Base-by-base conservation (phyloP, 2,113 vertebrate genomes). In the Gadus chalcogrammus region DNA sequence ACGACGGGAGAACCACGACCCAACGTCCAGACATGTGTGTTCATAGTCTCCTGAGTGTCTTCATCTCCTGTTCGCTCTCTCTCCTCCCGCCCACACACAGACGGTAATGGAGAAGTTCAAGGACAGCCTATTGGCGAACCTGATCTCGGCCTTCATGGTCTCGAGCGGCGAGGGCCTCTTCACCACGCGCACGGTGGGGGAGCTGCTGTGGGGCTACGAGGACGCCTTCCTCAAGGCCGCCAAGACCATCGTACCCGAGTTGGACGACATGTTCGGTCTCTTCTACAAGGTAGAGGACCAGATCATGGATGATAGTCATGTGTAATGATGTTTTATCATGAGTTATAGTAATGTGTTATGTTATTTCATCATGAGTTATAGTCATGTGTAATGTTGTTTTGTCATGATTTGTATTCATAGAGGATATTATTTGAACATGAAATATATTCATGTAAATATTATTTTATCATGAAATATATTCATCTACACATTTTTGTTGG, bases 181-280 rank as follows among this genome's bases (percentile, higher is more conserved):
- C 52, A 84, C 82, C 3, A 93, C 89, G 0, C 93, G 8, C 79
- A 90, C 90, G 0, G 94, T 95, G 0, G 84, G 93, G 0, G 92
- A 97, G 8, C 80, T 97, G 28, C 91, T 99, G 9, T 99, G 97
- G 97, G 97, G 97, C 27, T 99, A 99, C 78, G 91, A 88, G 67
- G 97, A 98, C 68, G 77, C 67, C 11, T 74, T 99, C 1, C 90
- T 99, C 4, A 88, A 89, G 42, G 16, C 81, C 3, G 53, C 95
- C 11, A 88, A 90, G 0, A 0, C 0, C 0, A 1, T 94, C 0
- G 15, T 16, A 0, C 88, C 85, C 0, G 69, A 82, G 0, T 3
- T 96, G 0, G 91, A 95, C 18, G 76, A 88, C 0, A 60, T 90
- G 7, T 98, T 99, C 15, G 97, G 97, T 8, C 90, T 97, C 15